These are phyloP conservation scores for Falco concolor DNA, from an alignment of 2,797 vertebrate genomes.

Conservation along the genomic window DNA sequence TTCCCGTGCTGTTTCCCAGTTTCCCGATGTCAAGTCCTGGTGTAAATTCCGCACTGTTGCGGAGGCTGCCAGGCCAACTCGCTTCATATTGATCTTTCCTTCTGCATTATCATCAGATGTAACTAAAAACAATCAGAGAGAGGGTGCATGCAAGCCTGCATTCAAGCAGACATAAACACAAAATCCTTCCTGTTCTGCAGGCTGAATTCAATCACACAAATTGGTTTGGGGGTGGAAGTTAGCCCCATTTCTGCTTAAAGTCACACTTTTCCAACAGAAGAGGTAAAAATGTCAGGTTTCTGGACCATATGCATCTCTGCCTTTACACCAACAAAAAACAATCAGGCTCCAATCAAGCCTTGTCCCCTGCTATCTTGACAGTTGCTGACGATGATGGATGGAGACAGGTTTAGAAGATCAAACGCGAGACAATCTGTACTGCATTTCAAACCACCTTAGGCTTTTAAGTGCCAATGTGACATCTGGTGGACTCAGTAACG, in stretches of 20 bases:
- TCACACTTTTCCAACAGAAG: neutral
- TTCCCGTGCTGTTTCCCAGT: neutral
- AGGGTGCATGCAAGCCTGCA: fast-evolving
- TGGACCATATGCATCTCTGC: neutral
- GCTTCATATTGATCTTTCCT: neutral
- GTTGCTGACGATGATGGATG: constrained; percentile 10
- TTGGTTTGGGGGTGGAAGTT: neutral
- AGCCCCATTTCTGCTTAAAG: neutral
- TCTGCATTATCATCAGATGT: neutral
- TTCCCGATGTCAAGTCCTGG: neutral
- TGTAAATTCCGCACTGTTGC: neutral
- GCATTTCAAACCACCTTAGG: neutral
- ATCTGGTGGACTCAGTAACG: neutral
- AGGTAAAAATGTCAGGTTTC: neutral
- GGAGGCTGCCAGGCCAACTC: neutral
- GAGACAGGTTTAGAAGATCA: neutral
- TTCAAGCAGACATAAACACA: neutral
- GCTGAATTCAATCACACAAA: neutral
- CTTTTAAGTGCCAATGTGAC: neutral
- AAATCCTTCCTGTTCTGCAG: neutral
- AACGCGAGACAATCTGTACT: neutral
- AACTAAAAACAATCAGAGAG: neutral
- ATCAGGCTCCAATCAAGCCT: neutral
- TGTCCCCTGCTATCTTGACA: neutral
- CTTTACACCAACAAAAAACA: neutral